Evolutionary conservation across 2,888 invertebrate genomes (phyloP), one percentile per base, ranked within the genome.

Genomic region (Idaea biselata): DNA sequence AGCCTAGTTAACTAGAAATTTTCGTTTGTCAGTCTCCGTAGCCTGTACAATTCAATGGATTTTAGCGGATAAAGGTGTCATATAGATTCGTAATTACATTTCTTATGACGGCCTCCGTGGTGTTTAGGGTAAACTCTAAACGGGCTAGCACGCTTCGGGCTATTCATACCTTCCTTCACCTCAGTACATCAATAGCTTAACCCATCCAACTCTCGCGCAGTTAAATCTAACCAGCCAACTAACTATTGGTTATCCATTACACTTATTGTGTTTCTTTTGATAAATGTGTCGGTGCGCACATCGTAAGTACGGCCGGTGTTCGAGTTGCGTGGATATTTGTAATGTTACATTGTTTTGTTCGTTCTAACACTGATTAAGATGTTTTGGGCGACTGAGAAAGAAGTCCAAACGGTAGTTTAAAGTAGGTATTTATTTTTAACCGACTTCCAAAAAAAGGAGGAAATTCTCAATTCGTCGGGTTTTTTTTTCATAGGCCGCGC

Each of bases 201-300:
- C 31, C 31, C 55, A 69, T 65, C 69, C 71, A 73, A 73, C 75
- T 75, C 75, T 75, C 72, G 75, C 81, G 76, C 82, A 82, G 83
- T 83, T 81, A 80, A 80, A 71, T 72, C 82, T 85, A 89, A 89
- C 91, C 88, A 88, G 86, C 84, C 82, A 80, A 83, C 88, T 79
- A 87, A 88, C 88, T 87, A 89, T 88, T 73, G 86, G 89, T 87
- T 88, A 91, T 91, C 87, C 87, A 90, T 91, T 83, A 87, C 82
- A 79, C 80, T 84, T 85, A 90, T 90, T 91, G 89, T 91, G 80
- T 87, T 84, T 84, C 83, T 83, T 86, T 85, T 90, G 91, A 91
- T 86, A 88, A 91, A 91, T 90, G 86, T 73, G 71, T 76, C 65
- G 61, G 73, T 76, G 78, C 83, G 73, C 68, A 69, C 70, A 83